These are phyloP conservation scores for Actenoides lindsayi DNA, from an alignment of 2,113 vertebrate species.

Conservation along the genomic window DNA sequence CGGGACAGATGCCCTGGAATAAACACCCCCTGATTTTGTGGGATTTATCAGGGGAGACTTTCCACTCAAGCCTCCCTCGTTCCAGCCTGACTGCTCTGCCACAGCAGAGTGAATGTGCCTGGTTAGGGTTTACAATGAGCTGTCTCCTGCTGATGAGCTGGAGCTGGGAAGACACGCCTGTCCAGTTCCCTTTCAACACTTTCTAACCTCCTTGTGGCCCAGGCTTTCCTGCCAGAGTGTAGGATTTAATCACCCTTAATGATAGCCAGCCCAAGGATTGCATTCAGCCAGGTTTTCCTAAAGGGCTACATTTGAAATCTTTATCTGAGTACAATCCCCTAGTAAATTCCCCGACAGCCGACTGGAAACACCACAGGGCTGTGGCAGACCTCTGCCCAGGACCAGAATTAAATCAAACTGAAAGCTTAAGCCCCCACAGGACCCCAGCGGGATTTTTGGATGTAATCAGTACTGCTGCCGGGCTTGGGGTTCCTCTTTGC, in stretches of 20 bases:
- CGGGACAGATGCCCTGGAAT: neutral
- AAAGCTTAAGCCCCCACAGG: neutral
- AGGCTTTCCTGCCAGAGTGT: neutral
- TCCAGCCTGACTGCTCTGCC: neutral
- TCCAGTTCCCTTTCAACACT: constrained; percentile 51
- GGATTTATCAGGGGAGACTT: constrained; percentile 16
- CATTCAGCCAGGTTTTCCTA: neutral
- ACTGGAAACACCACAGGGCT: neutral
- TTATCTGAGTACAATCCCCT: neutral
- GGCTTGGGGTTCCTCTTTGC: neutral
- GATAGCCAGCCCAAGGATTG: neutral
- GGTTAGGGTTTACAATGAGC: neutral
- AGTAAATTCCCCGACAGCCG: neutral
- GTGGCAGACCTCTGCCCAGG: neutral
- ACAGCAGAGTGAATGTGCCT: neutral
- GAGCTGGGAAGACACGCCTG: constrained; percentile 10
- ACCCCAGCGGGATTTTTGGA: neutral
- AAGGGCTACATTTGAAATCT: constrained; percentile 11
- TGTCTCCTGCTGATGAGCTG: neutral
- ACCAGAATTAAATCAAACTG: neutral
- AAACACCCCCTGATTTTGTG: neutral
- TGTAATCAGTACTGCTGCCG: neutral
- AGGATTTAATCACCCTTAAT: constrained; percentile 36
- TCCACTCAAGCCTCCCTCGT: neutral
- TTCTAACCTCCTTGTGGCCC: constrained; percentile 10